These are phyloP conservation scores for Strongylocentrotus purpuratus DNA, from an alignment of 35 echinoderm and acorn worm genomes.

Conservation along the genomic window DNA sequence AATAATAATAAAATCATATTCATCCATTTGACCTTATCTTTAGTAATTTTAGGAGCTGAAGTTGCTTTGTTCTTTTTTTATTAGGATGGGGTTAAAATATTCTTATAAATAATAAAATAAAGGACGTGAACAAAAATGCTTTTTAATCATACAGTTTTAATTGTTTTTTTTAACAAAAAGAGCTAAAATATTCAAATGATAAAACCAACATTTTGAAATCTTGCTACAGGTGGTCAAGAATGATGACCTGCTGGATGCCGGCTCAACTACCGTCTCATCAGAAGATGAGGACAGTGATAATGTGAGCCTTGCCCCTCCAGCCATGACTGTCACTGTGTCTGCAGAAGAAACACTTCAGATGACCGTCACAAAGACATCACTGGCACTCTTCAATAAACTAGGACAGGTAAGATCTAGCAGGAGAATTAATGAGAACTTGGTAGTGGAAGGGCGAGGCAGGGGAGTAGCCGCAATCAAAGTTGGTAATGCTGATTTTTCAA, in stretches of 20 bases:
- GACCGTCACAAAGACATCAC: conserved; percentile 81
- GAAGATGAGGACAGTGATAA: conserved; percentile 62
- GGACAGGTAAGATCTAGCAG: conserved; percentile 61
- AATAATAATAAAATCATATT: no score
- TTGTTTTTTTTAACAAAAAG: not conserved
- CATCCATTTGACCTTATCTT: not conserved
- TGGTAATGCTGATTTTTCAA: no score
- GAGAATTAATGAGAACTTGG: not conserved
- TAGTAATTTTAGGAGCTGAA: not conserved
- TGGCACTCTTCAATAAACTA: conserved; percentile 74
- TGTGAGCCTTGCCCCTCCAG: conserved; percentile 78
- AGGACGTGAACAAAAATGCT: not conserved
- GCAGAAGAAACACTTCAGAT: conserved; percentile 75
- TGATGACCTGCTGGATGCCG: conserved; percentile 69
- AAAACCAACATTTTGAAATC: not conserved
- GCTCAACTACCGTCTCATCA: conserved; percentile 66
- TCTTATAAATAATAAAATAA: not conserved
- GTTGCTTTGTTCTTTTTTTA: not conserved
- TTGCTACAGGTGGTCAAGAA: conserved; percentile 84
- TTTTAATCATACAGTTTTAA: not conserved
- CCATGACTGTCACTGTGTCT: conserved; percentile 88
- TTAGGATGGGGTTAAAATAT: not conserved
- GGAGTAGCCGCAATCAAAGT: no score
- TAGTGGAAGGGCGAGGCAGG: no score
- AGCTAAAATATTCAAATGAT: not conserved